These are phyloP conservation scores for Craniophora ligustri DNA, from an alignment of 2,888 invertebrate species.

Conservation along the genomic window DNA sequence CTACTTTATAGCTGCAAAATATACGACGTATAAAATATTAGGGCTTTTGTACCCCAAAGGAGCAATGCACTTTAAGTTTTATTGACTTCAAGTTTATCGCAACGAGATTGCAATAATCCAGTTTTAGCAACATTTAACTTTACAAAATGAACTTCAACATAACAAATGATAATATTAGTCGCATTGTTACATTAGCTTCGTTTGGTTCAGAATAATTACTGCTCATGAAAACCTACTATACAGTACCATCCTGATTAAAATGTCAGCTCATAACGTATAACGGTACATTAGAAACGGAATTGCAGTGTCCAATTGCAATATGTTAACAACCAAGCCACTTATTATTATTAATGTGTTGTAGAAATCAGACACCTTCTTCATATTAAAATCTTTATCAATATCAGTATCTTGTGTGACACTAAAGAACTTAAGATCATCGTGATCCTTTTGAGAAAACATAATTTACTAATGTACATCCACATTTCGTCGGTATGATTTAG, in stretches of 20 bases:
- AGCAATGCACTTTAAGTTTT: background rate
- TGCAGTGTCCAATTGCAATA: constrained; percentile 31
- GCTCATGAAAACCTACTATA: no score
- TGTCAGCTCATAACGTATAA: constrained; percentile 11
- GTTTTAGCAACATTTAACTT: background rate
- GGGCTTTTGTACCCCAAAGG: background rate
- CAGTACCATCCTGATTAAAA: constrained; percentile 44
- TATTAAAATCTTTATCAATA: background rate
- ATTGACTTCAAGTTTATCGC: background rate
- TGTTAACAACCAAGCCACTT: constrained; percentile 14
- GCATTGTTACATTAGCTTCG: constrained; percentile 47
- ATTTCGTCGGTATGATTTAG: no score
- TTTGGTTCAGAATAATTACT: constrained; percentile 18
- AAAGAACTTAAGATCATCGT: no score
- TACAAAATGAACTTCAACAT: background rate
- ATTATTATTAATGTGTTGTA: constrained; percentile 6
- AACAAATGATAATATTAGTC: constrained; percentile 21
- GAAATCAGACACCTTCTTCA: constrained; percentile 9
- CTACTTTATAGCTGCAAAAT: no score
- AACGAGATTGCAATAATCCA: background rate
- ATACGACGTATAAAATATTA: no score
- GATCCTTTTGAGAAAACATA: background rate
- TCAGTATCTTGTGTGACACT: background rate
- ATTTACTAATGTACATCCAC: no score
- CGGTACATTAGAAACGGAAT: constrained; percentile 11